These are phyloP conservation scores for Buceros bicornis DNA, from an alignment of 2,797 vertebrate species.

Conservation along the genomic window DNA sequence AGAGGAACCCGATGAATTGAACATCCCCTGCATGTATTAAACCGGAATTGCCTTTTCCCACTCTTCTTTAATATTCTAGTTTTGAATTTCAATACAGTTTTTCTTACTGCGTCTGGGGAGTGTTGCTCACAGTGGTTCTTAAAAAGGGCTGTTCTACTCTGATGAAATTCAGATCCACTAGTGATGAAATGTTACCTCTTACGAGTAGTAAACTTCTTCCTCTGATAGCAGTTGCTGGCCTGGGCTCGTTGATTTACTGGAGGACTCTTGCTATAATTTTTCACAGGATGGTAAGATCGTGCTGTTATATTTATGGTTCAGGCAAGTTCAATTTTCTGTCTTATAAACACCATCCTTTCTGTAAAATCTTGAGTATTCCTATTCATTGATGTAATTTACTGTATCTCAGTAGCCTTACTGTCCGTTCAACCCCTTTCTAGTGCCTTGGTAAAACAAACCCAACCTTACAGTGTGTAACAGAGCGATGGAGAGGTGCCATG, in stretches of 20 bases:
- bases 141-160: neutral
- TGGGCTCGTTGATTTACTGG: neutral
- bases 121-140: neutral
- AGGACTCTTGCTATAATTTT: neutral
- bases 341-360: neutral
- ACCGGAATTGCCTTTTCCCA: neutral
- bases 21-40: neutral
- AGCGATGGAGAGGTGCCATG: neutral
- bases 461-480: accelerated
- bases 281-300: neutral
- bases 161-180: neutral
- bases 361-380: neutral
- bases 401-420: accelerated
- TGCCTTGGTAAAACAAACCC: neutral
- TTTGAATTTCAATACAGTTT: neutral
- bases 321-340: neutral
- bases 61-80: neutral
- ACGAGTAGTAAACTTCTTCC: neutral
- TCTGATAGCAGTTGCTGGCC: neutral
- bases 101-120: neutral
- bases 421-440: neutral
- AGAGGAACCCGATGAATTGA: neutral
- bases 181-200: neutral
- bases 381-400: neutral
- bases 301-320: neutral